Evolutionary conservation across 2,888 invertebrate species (phyloP).

Genomic region (Rhaphigaster nebulosa): DNA sequence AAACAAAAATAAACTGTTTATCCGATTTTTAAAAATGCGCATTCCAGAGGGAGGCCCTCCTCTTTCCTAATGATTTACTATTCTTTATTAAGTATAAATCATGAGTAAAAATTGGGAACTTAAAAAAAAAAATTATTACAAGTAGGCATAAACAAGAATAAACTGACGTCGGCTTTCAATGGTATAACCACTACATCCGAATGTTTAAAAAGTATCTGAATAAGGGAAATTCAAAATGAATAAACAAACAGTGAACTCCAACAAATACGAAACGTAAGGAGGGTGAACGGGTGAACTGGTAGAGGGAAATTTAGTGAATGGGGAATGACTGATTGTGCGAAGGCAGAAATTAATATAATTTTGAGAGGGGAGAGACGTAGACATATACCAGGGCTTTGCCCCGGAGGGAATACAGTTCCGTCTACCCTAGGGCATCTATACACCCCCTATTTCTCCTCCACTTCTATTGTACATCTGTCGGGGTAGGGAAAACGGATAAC

Average conservation of each 20-base stretch:
- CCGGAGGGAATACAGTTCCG: not conserved
- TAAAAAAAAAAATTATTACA: no score
- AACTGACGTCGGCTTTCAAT: not conserved
- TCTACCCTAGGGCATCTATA: not conserved
- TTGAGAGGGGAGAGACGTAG: slow-evolving; percentile 34
- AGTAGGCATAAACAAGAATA: no score
- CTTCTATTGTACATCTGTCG: not conserved
- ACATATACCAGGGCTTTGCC: not conserved
- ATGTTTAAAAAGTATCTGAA: not conserved
- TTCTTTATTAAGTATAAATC: no score
- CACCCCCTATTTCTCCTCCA: not conserved
- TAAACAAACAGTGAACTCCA: not conserved
- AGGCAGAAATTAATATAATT: slow-evolving; percentile 48
- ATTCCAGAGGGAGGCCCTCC: no score
- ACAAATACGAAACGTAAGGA: not conserved
- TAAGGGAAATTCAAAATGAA: not conserved
- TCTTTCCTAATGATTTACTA: no score
- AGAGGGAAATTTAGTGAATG: slow-evolving; percentile 41
- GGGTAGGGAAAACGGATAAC: not conserved
- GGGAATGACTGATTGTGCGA: slow-evolving; percentile 30
- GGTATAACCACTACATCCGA: not conserved
- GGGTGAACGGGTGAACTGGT: not conserved
- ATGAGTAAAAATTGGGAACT: no score
- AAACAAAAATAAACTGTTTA: no score
- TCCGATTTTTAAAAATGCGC: no score